These are phyloP conservation scores for Pemphredon lugubris DNA, from an alignment of 2,888 invertebrate genomes.

Conservation along the genomic window DNA sequence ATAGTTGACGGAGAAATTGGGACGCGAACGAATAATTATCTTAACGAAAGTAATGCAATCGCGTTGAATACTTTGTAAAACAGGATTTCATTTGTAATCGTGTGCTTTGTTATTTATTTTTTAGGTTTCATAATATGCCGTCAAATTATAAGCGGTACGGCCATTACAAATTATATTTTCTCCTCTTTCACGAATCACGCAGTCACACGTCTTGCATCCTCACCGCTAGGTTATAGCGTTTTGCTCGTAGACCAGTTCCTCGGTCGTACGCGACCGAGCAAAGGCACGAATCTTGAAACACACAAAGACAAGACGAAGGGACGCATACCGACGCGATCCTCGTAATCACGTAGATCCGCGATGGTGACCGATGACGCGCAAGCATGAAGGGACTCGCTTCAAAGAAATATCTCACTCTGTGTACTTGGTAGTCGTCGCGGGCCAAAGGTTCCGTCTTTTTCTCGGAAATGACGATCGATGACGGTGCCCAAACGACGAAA, in stretches of 20 bases:
- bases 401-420: background rate
- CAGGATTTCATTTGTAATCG: slow-evolving; percentile 72
- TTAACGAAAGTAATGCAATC: no score
- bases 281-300: slow-evolving; percentile 2
- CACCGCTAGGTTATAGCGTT: slow-evolving; percentile 65
- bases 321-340: slow-evolving; percentile 29
- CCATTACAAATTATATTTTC: slow-evolving; percentile 74
- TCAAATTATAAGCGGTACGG: slow-evolving; percentile 81
- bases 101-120: slow-evolving; percentile 78
- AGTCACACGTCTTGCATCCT: slow-evolving; percentile 62
- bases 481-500: slow-evolving; percentile 25
- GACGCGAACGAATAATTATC: no score
- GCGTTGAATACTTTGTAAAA: no score
- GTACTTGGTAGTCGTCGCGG: background rate
- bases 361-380: background rate
- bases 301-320: slow-evolving; percentile 15
- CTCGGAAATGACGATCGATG: slow-evolving; percentile 7
- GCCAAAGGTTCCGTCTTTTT: background rate
- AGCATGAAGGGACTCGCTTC: slow-evolving; percentile 1
- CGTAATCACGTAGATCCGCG: slow-evolving; percentile 18
- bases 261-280: slow-evolving; percentile 7
- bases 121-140: slow-evolving; percentile 81
- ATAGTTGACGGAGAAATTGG: no score
- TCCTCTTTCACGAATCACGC: slow-evolving; percentile 68
- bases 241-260: slow-evolving; percentile 46